Evolutionary conservation across 2,888 invertebrate genomes (phyloP).

Genomic region (Arrhopalites spinosus): DNA sequence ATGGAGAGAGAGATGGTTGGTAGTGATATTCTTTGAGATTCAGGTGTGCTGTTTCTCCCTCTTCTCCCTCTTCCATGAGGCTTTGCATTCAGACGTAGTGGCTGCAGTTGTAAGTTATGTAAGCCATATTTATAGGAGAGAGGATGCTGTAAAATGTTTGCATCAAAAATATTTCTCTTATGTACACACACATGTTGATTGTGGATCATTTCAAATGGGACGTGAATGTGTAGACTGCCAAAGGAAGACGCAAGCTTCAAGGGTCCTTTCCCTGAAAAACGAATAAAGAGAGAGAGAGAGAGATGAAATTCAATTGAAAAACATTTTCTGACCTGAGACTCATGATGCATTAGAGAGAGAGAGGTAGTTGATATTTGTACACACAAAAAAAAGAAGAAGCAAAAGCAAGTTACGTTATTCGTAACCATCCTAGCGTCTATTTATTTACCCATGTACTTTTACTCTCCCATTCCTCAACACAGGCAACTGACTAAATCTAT

Average conservation of each 20-base stretch:
- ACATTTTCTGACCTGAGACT: slow-evolving; percentile 25
- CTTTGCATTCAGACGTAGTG: too few relatives aligned
- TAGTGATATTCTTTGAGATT: slow-evolving; percentile 29
- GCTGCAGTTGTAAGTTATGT: too few relatives aligned
- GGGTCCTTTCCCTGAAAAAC: slow-evolving; percentile 34
- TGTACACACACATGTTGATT: slow-evolving; percentile 9
- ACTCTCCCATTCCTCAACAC: slow-evolving; percentile 4
- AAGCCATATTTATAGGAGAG: background rate
- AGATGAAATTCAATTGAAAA: slow-evolving; percentile 25
- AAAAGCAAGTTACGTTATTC: background rate
- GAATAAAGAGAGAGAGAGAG: slow-evolving; percentile 20
- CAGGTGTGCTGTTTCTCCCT: slow-evolving; percentile 19
- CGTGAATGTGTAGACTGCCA: background rate
- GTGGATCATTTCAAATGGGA: too few relatives aligned
- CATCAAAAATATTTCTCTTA: background rate
- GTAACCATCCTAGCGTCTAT: slow-evolving; percentile 30
- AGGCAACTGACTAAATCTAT: slow-evolving; percentile 32
- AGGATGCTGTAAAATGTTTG: background rate
- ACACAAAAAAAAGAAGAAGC: too few relatives aligned
- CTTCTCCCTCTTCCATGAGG: slow-evolving; percentile 1
- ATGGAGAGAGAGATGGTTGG: background rate
- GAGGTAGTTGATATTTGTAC: too few relatives aligned
- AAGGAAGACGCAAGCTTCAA: slow-evolving; percentile 33
- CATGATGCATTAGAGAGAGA: background rate
- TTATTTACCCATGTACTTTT: slow-evolving; percentile 30